Conservation (phyloP, 2,797 vertebrate genomes). For the Borostomias antarcticus region DNA sequence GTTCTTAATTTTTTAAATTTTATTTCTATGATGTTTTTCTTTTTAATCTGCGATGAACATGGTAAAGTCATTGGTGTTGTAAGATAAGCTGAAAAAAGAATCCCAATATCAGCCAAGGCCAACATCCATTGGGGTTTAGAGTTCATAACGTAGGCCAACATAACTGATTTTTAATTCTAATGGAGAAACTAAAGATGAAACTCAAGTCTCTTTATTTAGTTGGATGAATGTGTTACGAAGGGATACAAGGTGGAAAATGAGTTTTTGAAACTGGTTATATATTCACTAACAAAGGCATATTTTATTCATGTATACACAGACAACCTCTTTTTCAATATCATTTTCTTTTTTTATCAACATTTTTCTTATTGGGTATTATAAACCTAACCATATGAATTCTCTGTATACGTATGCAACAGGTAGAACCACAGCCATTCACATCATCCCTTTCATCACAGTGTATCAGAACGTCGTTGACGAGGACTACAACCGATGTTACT, state of each 20-base stretch:
- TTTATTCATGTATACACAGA: slow-evolving; percentile 42
- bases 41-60: too few relatives aligned
- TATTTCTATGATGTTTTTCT: too few relatives aligned
- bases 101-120: not conserved
- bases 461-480: slow-evolving; percentile 20
- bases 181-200: too few relatives aligned
- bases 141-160: slow-evolving; percentile 14
- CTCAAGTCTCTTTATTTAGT: too few relatives aligned
- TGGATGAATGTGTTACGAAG: not conserved
- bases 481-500: slow-evolving; percentile 34
- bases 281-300: slow-evolving; percentile 43
- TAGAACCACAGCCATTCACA: slow-evolving; percentile 1
- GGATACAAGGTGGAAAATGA: not conserved
- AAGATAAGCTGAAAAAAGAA: slow-evolving; percentile 2
- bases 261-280: not conserved
- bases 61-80: not conserved
- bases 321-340: not conserved
- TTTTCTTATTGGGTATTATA: slow-evolving; percentile 16
- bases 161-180: too few relatives aligned
- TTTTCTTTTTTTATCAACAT: not conserved
- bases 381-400: slow-evolving; percentile 12
- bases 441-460: slow-evolving; percentile 15
- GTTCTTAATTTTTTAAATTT: slow-evolving; percentile 8
- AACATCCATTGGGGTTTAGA: not conserved
- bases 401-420: slow-evolving; percentile 27